Evolutionary conservation across 2,113 vertebrate genomes (phyloP), one percentile per base, ranked within the genome.

Genomic region (Phylloscopus whistleri): DNA sequence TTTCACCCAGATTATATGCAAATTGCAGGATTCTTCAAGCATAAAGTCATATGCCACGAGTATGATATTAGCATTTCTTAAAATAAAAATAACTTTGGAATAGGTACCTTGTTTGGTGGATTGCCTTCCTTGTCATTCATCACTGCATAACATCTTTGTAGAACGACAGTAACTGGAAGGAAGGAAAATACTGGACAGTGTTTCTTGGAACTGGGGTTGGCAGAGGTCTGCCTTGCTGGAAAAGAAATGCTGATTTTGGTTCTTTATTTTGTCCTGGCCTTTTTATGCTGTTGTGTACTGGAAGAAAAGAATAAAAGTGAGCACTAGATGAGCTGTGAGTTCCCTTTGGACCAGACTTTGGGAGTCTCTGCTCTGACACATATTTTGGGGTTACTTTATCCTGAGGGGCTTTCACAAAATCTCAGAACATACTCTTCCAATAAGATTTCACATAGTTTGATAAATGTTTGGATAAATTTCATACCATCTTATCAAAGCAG

Each of bases 381-480:
- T 62, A 16, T 83, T 90, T 73, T 4, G 13, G 23, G 87, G 62
- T 79, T 70, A 55, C 28, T 66, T 92, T 90, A 70, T 75, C 49
- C 12, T 63, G 73, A 22, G 41, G 24, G 27, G 20, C 33, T 55
- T 91, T 77, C 51, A 46, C 37, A 59, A 53, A 77, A 84, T 77
- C 37, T 84, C 80, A 55, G 76, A 91, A 81, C 16, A 21, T 81
- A 39, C 43, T 84, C 46, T 89, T 93, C 60, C 69, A 75, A 8
- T 82, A 78, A 78, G 66, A 79, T 84, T 89, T 95, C 14, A n/a
- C 31, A 23, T 39, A 84, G 19, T 87, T 89, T 56, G 35, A 81
- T 75, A 94, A 91, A 89, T 81, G 28, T 95, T 87, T 94, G 81
- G 49, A 64, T 89, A 85, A 53, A 81, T 91, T 91, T 87, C 44